Base-by-base conservation (phyloP, 2,888 invertebrate species). In the Pristionchus arcanus region DNA sequence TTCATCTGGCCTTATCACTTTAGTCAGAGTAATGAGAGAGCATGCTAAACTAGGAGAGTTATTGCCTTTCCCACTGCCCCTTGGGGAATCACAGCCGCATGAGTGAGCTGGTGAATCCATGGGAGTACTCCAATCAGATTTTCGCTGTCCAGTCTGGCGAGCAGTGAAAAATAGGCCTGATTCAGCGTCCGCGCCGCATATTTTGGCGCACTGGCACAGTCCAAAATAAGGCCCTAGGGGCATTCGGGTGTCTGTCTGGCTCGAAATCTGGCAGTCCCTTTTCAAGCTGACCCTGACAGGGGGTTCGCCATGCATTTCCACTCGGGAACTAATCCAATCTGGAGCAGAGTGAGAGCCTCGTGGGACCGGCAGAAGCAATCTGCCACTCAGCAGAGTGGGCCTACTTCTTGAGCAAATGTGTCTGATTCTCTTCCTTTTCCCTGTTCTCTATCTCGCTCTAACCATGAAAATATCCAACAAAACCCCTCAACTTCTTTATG, bases 281-380 rank as follows among this genome's bases (percentile, higher is more conserved):
- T 25, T 63, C 63, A 11, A 4, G 7, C 19, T 16, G 55, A 55
- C 9, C 25, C 25, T 66, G 25, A 25, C 15, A 71, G 68, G 68
- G 68, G 68, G 68, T 71, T 71, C 68, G 28, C 68, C 15, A 31
- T 16, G 68, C 68, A 68, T 31, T 28, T 68, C 68, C 19, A 63
- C 15, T 71, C 68, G 31, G 63, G 63, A 63, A 31, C 68, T 71
- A 71, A 71, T 71, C 68, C 68, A 71, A 28, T 71, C 19, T 71
- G 68, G 19, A 49, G 42, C 13, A 16, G 68, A 71, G 68, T 34
- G 68, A 34, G 68, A 71, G 68, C 68, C 68, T 71, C 68, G 68
- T 71, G 68, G 68, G 68, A 71, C 16, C 68, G 9, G 11, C 66
- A 28, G 25, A 25, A 28, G 42, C 66, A 66, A 66, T 66, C 66